Base-by-base conservation (phyloP, 30 jellyfish, hydroid and myxozoan genomes). In the Aurelia coerulea region DNA sequence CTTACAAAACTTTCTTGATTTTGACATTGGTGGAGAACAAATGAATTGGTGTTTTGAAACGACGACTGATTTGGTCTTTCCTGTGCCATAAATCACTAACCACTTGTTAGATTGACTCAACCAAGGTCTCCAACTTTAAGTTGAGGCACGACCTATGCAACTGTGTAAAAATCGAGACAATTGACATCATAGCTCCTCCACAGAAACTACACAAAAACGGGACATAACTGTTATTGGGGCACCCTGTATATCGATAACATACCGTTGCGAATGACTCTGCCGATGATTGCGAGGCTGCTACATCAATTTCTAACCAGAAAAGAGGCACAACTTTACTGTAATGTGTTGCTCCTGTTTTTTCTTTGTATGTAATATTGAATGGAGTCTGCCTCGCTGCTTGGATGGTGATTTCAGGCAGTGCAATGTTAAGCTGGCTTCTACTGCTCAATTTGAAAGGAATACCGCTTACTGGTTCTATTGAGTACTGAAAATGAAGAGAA, bases 391-490 rank as follows among this genome's bases (percentile, higher is more conserved):
- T 66, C 13, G 89, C 78, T 0, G 90, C 97, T n/a, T 42, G 32
- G 32, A 88, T 70, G n/a, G 80, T 70, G 31, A 41, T 65, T 33
- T 73, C 85, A 15, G 92, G 88, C 11, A 88, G 29, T 2, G 66
- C 85, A 5, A 68, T 12, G 64, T 88, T 88, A 51, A 79, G 6
- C 63, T 88, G 97, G 49, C 73, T 73, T 18, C 88, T n/a, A 1
- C 32, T 35, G 13, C 16, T 42, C 33, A 63, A 10, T 64, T 76
- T 71, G 39, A 88, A 32, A 1, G 81, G 42, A 17, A 14, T 23
- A 1, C 97, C 97, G 52, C 93, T 69, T 2, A 79, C 37, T 3
- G 97, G 97, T 65, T 88, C 97, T 17, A 88, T 72, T 10, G 68
- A 54, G 56, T 46, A 79, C 97, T 88, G 67, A 0, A 67, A 80